Evolutionary conservation across 2,888 invertebrate genomes (phyloP), one percentile per base, ranked within the genome.

Genomic region (Nipponacmea schrenckii): DNA sequence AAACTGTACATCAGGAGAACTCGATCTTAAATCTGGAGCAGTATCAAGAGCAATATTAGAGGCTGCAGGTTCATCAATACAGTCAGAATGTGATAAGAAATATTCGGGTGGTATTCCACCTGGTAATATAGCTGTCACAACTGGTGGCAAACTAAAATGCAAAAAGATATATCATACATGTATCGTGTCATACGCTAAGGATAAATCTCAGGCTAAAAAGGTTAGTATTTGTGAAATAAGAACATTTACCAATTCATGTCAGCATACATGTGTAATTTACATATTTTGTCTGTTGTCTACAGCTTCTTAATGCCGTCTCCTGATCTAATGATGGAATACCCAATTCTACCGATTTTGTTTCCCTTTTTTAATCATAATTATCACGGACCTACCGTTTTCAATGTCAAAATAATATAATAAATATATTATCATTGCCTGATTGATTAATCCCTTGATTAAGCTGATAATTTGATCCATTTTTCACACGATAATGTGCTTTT

Each of bases 41-140:
- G 74, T 79, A 12, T 77, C 79, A 17, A 64, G 24, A 8, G 68
- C 72, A 2, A 62, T 80, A 48, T 62, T 77, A 24, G 45, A 71
- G 24, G 70, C 50, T n/a, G 78, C 78, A 4, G 80, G 80, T 12
- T 67, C 67, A 4, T 20, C 46, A 31, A 44, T 80, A 14, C 77
- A 77, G 56, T n/a, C 44, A 24, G 78, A 77, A 46, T 67, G 68
- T 20, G 70, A 66, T 56, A 17, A 66, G 50, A 72, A 70, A 15
- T 72, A 72, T 62, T 68, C 69, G 10, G 72, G 71, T 24, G 76
- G 76, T 27, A 65, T 77, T 26, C 15, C 3, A 24, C 7, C 65
- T 1, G 76, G 75, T 12, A 66, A 71, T 8, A 69, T 80, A 3
- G 72, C 74, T 5, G 65, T 69, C 14, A 76, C 77, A 10, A 62